Percentiles rank a stretch among this genome's conserved stretches.
phyloP scores from a whole-genome alignment of 2,113 vertebrate species.

The Burhinus oedicnemus region DNA sequence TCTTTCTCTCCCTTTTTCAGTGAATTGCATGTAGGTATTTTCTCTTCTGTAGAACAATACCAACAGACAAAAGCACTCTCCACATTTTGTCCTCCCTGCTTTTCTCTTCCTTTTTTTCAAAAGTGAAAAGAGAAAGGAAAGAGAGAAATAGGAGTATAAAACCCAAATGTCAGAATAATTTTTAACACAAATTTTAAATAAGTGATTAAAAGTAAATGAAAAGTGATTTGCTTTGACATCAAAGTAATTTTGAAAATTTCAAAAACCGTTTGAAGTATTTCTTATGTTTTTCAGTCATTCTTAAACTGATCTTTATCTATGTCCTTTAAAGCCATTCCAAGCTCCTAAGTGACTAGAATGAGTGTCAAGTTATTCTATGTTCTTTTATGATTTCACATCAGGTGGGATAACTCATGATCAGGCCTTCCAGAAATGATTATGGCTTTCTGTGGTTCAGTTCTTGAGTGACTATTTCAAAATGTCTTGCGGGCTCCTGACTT shows the following conservation, averaged over 20 bases:
- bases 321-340: background rate
- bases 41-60: background rate
- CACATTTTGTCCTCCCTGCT: background rate
- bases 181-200: background rate
- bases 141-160: background rate
- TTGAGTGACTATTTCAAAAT: background rate
- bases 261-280: background rate
- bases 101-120: background rate
- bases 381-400: background rate
- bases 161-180: background rate
- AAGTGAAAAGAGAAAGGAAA: background rate
- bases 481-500: background rate
- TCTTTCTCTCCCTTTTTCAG: background rate
- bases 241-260: background rate
- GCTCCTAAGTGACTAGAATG: background rate
- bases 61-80: background rate
- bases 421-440: background rate
- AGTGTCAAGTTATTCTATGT: background rate
- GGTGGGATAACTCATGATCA: background rate
- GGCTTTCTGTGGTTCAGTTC: background rate
- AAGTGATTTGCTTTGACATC: background rate
- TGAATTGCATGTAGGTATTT: background rate
- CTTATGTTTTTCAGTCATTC: background rate
- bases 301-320: background rate
- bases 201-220: background rate